phyloP scores from a whole-genome alignment of 2,888 invertebrate genomes.

The Scaptomyza reducta region DNA sequence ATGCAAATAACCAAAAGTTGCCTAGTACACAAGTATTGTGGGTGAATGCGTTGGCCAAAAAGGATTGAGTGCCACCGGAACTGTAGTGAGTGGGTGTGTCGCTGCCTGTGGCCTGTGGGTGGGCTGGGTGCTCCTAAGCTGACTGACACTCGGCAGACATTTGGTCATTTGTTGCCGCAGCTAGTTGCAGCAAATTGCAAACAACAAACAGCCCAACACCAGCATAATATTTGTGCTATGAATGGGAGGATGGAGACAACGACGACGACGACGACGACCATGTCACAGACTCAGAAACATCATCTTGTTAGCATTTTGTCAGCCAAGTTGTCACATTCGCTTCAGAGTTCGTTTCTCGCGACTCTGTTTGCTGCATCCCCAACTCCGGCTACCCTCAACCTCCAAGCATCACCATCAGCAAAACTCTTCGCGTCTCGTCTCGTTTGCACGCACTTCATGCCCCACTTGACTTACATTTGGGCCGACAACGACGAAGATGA shows the following conservation, averaged over 20 bases:
- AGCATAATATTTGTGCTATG: conserved; percentile 6
- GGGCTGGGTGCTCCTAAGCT: conserved; percentile 47
- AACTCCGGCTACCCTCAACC: conserved; percentile 5
- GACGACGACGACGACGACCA: conserved; percentile 14
- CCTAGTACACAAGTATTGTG: background rate
- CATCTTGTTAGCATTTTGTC: conserved; percentile 79
- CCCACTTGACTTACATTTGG: conserved; percentile 75
- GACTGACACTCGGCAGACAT: conserved; percentile 68
- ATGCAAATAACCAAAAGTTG: conserved; percentile 53
- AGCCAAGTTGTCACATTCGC: conserved; percentile 77
- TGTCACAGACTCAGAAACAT: conserved; percentile 50
- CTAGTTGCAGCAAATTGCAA: conserved; percentile 67
- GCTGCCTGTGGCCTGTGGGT: too few species aligned
- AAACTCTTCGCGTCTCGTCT: conserved; percentile 10
- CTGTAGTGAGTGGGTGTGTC: background rate
- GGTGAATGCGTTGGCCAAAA: conserved; percentile 16
- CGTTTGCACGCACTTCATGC: conserved; percentile 67
- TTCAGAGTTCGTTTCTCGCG: conserved; percentile 32
- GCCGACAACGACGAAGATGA: conserved; percentile 35
- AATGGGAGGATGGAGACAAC: conserved; percentile 1
- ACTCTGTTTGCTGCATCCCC: conserved; percentile 29
- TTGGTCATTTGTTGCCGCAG: conserved; percentile 76
- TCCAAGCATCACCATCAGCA: too few species aligned
- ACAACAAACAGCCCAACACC: conserved; percentile 23
- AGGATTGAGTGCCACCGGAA: conserved; percentile 34